Percentiles rank a stretch among this genome's conserved stretches.
These are phyloP conservation scores for Etia nguti DNA, from an alignment of 2,113 vertebrate species.

Conservation along the genomic window DNA sequence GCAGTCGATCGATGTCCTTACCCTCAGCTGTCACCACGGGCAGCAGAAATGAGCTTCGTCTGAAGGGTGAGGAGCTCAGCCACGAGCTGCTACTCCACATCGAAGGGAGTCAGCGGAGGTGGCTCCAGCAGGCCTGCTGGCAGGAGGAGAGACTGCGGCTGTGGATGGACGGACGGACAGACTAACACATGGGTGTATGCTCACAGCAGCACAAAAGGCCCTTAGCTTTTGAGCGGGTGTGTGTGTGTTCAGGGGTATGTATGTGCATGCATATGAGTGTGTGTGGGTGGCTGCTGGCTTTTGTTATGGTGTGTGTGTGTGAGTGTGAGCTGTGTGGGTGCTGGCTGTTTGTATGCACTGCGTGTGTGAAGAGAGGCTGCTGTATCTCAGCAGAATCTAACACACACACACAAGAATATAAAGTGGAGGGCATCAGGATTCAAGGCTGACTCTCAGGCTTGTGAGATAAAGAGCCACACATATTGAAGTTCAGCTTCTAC, in stretches of 20 bases:
- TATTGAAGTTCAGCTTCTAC: not conserved
- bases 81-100: not conserved
- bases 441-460: constrained; percentile 12
- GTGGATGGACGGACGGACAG: not conserved
- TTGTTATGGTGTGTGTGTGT: not conserved
- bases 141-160: not conserved
- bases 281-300: not conserved
- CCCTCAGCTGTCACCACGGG: not conserved
- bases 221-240: not conserved
- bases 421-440: constrained; percentile 1
- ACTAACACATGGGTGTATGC: not conserved
- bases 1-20: not conserved
- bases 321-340: constrained; percentile 33
- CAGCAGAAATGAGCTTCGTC: not conserved
- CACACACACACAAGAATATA: not conserved
- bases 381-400: constrained; percentile 42
- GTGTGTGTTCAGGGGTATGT: not conserved
- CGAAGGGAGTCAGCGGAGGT: not conserved
- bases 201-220: not conserved
- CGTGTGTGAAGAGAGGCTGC: constrained; percentile 49
- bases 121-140: not conserved
- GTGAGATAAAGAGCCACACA: not conserved
- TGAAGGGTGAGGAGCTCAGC: not conserved
- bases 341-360: constrained; percentile 37
- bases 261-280: not conserved